Evolutionary conservation across 2,113 vertebrate genomes (phyloP).

Genomic region (Paramormyrops kingsleyae): DNA sequence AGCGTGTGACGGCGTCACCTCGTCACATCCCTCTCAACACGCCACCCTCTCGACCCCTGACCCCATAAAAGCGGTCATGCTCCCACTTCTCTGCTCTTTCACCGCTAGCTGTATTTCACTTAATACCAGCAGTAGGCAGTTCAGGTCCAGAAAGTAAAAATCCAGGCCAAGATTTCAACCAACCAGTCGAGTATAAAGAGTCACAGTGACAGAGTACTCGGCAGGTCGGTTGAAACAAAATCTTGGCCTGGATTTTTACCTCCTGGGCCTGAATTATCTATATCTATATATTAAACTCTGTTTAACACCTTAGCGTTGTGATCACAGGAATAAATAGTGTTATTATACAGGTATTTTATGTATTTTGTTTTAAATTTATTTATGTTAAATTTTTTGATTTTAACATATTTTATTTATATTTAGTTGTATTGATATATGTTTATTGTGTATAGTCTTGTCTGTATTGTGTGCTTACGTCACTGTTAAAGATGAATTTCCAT

Average conservation of each 20-base stretch:
- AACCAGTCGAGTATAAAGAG: not conserved
- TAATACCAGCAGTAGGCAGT: not conserved
- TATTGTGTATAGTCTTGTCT: too few relatives aligned
- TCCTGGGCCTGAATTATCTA: not conserved
- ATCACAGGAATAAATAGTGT: not conserved
- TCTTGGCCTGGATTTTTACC: not conserved
- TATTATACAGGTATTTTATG: too few relatives aligned
- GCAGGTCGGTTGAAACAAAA: not conserved
- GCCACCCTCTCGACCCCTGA: not conserved
- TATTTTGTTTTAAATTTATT: too few relatives aligned
- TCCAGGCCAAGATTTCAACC: not conserved
- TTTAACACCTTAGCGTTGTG: not conserved
- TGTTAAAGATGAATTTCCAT: too few relatives aligned
- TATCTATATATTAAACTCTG: not conserved
- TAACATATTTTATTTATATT: too few relatives aligned
- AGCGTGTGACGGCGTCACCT: slow-evolving; percentile 41
- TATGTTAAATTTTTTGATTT: too few relatives aligned
- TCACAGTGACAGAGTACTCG: not conserved
- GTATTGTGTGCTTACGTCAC: too few relatives aligned
- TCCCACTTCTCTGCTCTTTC: not conserved
- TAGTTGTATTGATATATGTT: too few relatives aligned
- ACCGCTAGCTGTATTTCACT: not conserved
- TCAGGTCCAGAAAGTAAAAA: not conserved
- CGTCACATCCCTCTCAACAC: slow-evolving; percentile 21
- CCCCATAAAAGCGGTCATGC: not conserved